Conservation (phyloP, 2,113 vertebrate genomes). For the Oreochromis aureus region DNA sequence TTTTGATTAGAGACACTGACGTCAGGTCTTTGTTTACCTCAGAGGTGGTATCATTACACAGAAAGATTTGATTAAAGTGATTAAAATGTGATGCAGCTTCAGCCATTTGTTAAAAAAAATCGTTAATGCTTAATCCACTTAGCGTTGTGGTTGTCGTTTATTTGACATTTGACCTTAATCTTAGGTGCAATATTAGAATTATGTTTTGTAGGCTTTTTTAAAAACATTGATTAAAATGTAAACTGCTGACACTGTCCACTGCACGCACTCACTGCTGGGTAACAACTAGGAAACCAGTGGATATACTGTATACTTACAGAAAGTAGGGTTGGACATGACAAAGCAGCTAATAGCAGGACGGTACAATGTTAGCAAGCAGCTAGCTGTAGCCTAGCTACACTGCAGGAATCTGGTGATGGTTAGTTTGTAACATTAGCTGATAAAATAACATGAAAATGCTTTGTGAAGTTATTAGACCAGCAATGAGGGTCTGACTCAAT, state of each 20-base stretch:
- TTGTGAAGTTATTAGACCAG: neutral
- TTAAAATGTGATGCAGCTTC: neutral
- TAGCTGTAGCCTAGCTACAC: neutral
- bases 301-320: neutral
- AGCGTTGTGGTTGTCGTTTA: accelerated
- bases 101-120: neutral
- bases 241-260: neutral
- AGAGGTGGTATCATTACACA: neutral
- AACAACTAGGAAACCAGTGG: neutral
- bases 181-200: neutral
- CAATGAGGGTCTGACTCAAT: neutral
- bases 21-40: neutral
- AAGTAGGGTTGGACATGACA: neutral
- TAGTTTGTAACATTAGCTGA: neutral
- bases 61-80: neutral
- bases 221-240: neutral
- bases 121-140: neutral
- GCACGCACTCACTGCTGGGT: neutral
- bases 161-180: neutral
- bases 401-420: neutral
- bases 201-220: neutral
- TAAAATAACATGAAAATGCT: neutral
- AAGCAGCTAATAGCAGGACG: neutral
- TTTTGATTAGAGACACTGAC: constrained; percentile 30
- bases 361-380: neutral